Evolutionary conservation across 2,888 invertebrate genomes (phyloP).

Genomic region (Caenorhabditis sp.): DNA sequence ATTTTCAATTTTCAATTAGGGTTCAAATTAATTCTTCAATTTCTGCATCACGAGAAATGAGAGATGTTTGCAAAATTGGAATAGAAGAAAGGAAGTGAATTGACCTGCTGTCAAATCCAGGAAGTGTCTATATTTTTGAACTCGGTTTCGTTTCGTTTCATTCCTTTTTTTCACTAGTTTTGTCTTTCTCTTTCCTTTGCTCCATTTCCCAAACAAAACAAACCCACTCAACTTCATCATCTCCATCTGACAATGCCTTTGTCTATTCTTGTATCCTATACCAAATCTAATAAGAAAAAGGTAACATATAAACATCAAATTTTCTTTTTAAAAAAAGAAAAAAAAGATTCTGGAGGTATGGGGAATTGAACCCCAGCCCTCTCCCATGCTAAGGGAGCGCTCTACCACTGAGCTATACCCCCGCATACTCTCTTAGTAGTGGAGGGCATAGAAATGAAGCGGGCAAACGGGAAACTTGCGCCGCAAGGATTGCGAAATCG

Average conservation of each 20-base stretch:
- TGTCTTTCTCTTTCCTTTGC: no score
- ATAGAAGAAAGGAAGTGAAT: constrained; percentile 7
- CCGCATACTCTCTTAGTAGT: constrained; percentile 25
- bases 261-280: constrained; percentile 35
- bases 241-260: constrained; percentile 20
- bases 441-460: background rate
- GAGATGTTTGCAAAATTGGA: constrained; percentile 33
- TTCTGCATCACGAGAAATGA: no score
- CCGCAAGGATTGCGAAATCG: background rate
- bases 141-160: background rate
- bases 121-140: constrained; percentile 40
- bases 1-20: background rate
- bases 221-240: constrained; percentile 22
- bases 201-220: no score
- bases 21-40: background rate
- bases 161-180: constrained; percentile 23
- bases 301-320: background rate
- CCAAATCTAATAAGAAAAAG: constrained; percentile 31
- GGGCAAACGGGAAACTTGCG: background rate
- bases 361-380: constrained; percentile 75
- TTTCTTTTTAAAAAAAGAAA: background rate
- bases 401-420: constrained; percentile 77
- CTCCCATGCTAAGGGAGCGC: constrained; percentile 78
- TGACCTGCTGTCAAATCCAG: constrained; percentile 42
- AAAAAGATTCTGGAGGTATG: constrained; percentile 70